Evolutionary conservation across 1,140 invertebrate species (phyloP), one percentile per base, ranked within the genome.

Genomic region (Listronotus oregonensis): DNA sequence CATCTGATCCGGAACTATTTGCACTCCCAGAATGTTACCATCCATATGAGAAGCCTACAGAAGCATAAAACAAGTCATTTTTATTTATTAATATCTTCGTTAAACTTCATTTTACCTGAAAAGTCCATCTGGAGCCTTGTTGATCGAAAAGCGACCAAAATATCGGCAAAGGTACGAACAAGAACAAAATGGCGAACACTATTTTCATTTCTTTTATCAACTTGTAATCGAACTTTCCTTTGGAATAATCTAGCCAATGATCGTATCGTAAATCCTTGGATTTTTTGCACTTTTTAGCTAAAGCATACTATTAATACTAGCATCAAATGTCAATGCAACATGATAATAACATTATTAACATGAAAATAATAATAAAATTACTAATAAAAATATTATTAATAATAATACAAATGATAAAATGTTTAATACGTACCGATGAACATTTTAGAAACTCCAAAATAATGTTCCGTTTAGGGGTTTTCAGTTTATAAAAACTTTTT

Each of bases 221-320:
- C 64, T 83, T 79, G 18, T 8, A 21, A 49, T 84, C 82, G 78
- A 79, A 90, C 75, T 85, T 85, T 40, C 83, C 83, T 42, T 81
- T 77, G n/a, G 89, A 86, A 77, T 85, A 82, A 73, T 91, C 85
- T 42, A 91, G 72, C 87, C 87, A 90, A 73, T 90, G 87, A 7
- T 82, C 79, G 42, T 77, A 71, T 32, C 71, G 66, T n/a, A 62
- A 39, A 27, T 56, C 12, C 18, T 43, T 58, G 14, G 46, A 44
- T 31, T 21, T 11, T 50, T 56, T 57, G 0, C 27, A 37, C 49
- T 59, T 67, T 40, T 72, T 55, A 50, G 58, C 66, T 63, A 71
- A 27, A 46, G 75, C 73, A 39, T 72, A 67, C 70, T 72, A 44
- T 5, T 18, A 31, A 21, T 46, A 37, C 8, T 37, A 37, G 34